phyloP scores from a whole-genome alignment of 2,797 vertebrate species.

The Takifugu ocellatus region DNA sequence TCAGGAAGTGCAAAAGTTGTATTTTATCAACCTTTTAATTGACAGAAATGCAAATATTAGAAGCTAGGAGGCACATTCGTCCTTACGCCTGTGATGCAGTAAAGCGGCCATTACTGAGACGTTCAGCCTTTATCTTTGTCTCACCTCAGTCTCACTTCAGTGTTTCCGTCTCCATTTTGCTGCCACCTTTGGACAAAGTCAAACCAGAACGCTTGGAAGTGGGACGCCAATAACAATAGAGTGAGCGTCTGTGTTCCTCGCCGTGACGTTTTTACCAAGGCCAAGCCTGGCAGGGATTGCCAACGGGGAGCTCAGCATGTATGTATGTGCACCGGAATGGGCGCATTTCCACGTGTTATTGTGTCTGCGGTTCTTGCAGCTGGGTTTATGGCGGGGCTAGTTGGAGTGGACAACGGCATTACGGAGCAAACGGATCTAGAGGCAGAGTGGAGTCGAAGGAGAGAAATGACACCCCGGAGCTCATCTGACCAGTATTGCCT shows the following conservation, averaged over 20 bases:
- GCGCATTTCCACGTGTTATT: conserved; percentile 28
- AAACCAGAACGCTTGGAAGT: conserved; percentile 40
- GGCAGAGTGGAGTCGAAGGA: conserved; percentile 62
- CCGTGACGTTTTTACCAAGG: conserved; percentile 66
- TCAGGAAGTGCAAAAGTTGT: conserved; percentile 36
- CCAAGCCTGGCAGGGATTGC: conserved; percentile 42
- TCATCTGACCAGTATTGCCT: conserved; percentile 66
- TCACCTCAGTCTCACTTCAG: conserved; percentile 15
- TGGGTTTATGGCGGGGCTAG: conserved; percentile 51
- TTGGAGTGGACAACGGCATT: conserved; percentile 63
- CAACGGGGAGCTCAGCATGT: conserved; percentile 34
- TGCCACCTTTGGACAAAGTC: conserved; percentile 45
- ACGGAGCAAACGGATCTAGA: conserved; percentile 62
- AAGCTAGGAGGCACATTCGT: conserved; percentile 16
- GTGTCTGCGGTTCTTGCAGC: conserved; percentile 37
- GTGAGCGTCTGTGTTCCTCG: conserved; percentile 64
- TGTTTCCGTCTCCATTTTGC: conserved; percentile 14
- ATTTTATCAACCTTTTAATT: conserved; percentile 67
- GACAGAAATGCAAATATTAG: conserved; percentile 41
- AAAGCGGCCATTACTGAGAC: no score
- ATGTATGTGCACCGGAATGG: conserved; percentile 2
- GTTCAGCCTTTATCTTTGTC: conserved; percentile 1
- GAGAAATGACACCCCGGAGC: conserved; percentile 70
- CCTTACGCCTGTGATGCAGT: neutral
- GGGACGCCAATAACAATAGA: conserved; percentile 67